Base-by-base conservation (phyloP, 2,888 invertebrate genomes). In the Zele albiditarsus region DNA sequence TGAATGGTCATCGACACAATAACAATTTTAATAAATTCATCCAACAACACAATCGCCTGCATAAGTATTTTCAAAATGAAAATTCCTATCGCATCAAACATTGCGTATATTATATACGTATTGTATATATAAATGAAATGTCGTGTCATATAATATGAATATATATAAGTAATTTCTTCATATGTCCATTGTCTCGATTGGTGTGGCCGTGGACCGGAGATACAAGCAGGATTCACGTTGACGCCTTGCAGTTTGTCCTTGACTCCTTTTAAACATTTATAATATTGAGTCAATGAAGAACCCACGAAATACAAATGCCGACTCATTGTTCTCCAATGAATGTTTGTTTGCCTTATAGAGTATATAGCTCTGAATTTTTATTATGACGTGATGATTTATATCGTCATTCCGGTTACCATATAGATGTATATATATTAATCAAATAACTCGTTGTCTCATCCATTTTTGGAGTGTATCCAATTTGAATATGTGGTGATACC, bases 251-350 rank as follows among this genome's bases (percentile, higher is more conserved):
- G 20, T 57, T 14, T 75, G 74, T 75, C 74, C 74, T 75, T 75
- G 74, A 75, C 74, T 75, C 71, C 74, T 75, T 75, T 38, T 75
- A 66, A 75, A 66, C 65, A 42, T 66, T 23, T n/a, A 38, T 31
- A 33, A 27, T 49, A 49, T 23, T 46, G 67, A 27, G 27, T 38
- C 46, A 67, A 28, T 23, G 58, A 65, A 70, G 74, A 70, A 53
- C 53, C 74, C 71, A 57, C 74, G 74, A 63, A 66, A 75, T 65
- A 42, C 74, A 58, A 66, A 66, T 31, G 65, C 65, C 20, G 53
- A 38, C 25, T 58, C 66, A 75, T 75, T 74, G 74, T 74, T 70
- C 46, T 60, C 46, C 42, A 12, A 8, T 60, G 25, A 20, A 71
- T 60, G 49, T 75, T 75, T 71, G 65, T 65, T 67, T 60, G 58